Base-by-base conservation (phyloP, 2,888 invertebrate species). In the Melangyna quadrimaculata region DNA sequence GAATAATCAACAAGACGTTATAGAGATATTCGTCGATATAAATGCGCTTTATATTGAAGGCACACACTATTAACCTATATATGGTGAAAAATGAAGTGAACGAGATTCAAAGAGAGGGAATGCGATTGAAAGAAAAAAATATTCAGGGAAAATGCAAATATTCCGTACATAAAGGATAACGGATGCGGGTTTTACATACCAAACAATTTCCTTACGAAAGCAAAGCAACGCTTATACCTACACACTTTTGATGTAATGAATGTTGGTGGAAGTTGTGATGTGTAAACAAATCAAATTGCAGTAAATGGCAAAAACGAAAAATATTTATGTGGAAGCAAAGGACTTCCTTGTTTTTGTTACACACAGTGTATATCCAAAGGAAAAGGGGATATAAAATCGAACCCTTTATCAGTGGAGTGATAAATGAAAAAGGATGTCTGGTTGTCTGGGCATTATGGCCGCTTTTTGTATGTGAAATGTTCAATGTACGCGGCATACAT, bases 201-300 rank as follows among this genome's bases (percentile, higher is more conserved):
- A 61, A 32, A n/a, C n/a, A n/a, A 53, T 61, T 73, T 27, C 55
- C 48, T 24, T 72, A 17, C 35, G 48, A 69, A 48, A 55, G 55
- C 45, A 27, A 9, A 72, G 59, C 57, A 35, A 9, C 10, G 61
- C 48, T 48, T 24, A n/a, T n/a, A n/a, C n/a, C n/a, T n/a, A n/a
- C 17, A 12, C 8, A 55, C 51, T 22, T 19, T 14, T n/a, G 35
- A n/a, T 71, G 55, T 35, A 35, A 57, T 29, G 48, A 24, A 51
- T 37, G 19, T 24, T 63, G 71, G 40, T 24, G 17, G 43, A 57
- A 35, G 80, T 45, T 59, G 51, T 59, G 67, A 51, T 35, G 51
- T 43, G 45, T 75, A 65, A 75, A 51, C 57, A 75, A 77, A 77
- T 81, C 77, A 70, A 81, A 81, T 71, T 48, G 70, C 70, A 81